Base-by-base conservation (phyloP, 2,113 vertebrate genomes). In the Alectura lathami region DNA sequence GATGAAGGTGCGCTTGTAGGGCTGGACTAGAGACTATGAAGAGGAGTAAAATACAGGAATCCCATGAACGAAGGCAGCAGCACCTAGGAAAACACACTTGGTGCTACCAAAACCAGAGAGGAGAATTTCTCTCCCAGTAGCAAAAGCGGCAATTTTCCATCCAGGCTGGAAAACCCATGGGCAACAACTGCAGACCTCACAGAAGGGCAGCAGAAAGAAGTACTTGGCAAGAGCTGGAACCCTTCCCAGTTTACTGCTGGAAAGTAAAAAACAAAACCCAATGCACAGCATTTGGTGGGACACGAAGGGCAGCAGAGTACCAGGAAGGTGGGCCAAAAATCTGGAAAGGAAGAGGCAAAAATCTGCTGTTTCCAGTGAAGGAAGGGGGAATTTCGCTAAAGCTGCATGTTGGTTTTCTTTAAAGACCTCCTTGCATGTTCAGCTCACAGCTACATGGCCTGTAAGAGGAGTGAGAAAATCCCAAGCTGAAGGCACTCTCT, bases 381-480 rank as follows among this genome's bases (percentile, higher is more conserved):
- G 16, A 53, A 60, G 47, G 69, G 67, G 8, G 13, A 62, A 47
- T 26, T 62, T 26, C 34, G 12, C 36, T 20, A 4, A 54, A 27
- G 38, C 8, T 45, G 15, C 23, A 60, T 30, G 26, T 13, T 14
- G 34, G 13, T 48, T 42, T 23, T 17, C 24, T 30, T 34, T 13
- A 36, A 26, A 36, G 8, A 36, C 18, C 10, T 16, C 2, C 30
- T 68, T n/a, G 17, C 38, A 60, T 20, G 14, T 17, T 62, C 40
- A 34, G 6, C 27, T 69, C 40, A 54, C 40, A 45, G 54, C 17
- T 40, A 47, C 24, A 8, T 2, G 17, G 40, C 16, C 45, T 60
- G 34, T 3, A 45, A 38, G 45, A 40, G 24, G 27, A 1, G 0
- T 23, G 21, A 43, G 30, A 51, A 22, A n/a, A n/a, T n/a, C n/a